These are phyloP conservation scores for Hirtodrosophila cameraria DNA, from an alignment of 2,888 invertebrate genomes.

Conservation along the genomic window DNA sequence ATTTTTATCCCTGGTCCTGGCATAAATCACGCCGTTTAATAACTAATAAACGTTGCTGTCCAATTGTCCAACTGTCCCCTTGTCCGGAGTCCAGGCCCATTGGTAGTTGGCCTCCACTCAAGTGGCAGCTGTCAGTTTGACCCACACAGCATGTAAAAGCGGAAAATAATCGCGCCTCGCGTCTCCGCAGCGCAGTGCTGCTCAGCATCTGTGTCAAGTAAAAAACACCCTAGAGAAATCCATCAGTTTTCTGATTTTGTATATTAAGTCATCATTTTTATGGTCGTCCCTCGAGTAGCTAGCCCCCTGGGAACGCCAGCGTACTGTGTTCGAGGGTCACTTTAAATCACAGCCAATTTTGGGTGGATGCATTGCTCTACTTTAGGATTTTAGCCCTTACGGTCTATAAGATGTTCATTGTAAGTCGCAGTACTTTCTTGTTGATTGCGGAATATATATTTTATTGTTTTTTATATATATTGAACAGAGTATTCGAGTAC, in stretches of 20 bases:
- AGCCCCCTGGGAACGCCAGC: conserved; percentile 19
- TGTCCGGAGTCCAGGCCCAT: conserved; percentile 14
- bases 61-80: conserved; percentile 10
- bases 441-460: too few relatives aligned
- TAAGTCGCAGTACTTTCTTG: too few relatives aligned
- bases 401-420: not conserved
- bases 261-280: conserved; percentile 75
- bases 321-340: conserved; percentile 26
- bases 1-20: conserved; percentile 15
- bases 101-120: conserved; percentile 54
- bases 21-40: conserved; percentile 74
- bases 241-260: conserved; percentile 73
- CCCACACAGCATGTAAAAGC: conserved; percentile 65
- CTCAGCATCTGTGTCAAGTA: conserved; percentile 51
- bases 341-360: conserved; percentile 39
- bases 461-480: too few relatives aligned
- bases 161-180: conserved; percentile 73
- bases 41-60: conserved; percentile 69
- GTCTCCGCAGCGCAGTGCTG: conserved; percentile 12
- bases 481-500: too few relatives aligned
- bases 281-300: conserved; percentile 19
- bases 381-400: not conserved
- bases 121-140: conserved; percentile 83
- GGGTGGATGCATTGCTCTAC: not conserved
- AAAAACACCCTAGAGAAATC: conserved; percentile 74